phyloP scores from a whole-genome alignment of 2,113 vertebrate species.

The Macaca mulatta region DNA sequence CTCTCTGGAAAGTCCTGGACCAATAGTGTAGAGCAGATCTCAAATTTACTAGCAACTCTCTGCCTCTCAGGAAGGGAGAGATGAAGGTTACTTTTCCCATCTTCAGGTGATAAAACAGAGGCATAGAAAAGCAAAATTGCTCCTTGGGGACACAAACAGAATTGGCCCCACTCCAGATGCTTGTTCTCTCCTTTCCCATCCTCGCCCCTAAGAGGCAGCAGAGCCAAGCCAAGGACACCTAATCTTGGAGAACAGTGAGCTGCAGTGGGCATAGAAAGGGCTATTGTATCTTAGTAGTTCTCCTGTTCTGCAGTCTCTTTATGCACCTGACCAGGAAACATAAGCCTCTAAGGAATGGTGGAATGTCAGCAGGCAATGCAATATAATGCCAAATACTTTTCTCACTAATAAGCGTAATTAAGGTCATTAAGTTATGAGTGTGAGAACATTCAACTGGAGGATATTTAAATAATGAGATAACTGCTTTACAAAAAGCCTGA shows the following conservation, averaged over 20 bases:
- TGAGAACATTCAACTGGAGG: conserved; percentile 44
- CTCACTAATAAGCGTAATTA: conserved; percentile 45
- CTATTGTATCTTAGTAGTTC: neutral
- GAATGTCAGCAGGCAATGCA: neutral
- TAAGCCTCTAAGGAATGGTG: neutral
- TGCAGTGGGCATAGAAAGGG: no score
- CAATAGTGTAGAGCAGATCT: neutral
- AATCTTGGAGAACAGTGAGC: neutral
- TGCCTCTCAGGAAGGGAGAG: neutral
- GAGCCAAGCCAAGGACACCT: neutral
- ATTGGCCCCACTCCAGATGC: no score
- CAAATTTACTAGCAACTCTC: neutral
- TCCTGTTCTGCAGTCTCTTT: neutral
- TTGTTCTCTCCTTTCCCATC: neutral
- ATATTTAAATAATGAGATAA: conserved; percentile 59
- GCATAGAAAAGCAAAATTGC: neutral
- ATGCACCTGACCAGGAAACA: neutral
- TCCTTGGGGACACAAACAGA: neutral
- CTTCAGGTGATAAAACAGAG: neutral
- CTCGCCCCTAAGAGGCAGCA: neutral
- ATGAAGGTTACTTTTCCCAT: neutral
- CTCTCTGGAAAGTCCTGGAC: neutral
- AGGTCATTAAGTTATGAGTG: conserved; percentile 61
- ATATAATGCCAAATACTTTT: neutral
- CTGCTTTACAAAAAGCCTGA: conserved; percentile 1